phyloP scores from a whole-genome alignment of 2,888 invertebrate species.

The Hemithea aestivaria region DNA sequence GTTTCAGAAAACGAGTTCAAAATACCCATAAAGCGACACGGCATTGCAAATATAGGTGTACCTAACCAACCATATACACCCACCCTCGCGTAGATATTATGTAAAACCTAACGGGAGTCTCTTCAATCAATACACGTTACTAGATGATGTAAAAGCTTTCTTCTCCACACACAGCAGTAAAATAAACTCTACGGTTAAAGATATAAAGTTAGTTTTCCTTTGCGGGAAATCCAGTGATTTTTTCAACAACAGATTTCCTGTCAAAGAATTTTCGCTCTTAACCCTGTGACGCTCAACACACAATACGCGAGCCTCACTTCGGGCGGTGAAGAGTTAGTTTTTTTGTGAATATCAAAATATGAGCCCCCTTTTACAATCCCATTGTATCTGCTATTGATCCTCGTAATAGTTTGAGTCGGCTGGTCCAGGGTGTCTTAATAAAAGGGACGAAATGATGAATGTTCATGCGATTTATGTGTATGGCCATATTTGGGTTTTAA shows the following conservation, averaged over 20 bases:
- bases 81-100: conserved; percentile 74
- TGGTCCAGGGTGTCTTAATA: conserved; percentile 69
- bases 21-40: conserved; percentile 36
- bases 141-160: conserved; percentile 73
- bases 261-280: conserved; percentile 54
- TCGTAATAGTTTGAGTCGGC: conserved; percentile 71
- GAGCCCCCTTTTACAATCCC: conserved; percentile 77
- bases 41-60: conserved; percentile 41
- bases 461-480: conserved; percentile 38
- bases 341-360: conserved; percentile 78
- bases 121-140: conserved; percentile 78
- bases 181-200: conserved; percentile 36
- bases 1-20: conserved; percentile 28
- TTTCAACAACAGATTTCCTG: conserved; percentile 62
- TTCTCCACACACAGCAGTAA: conserved; percentile 36
- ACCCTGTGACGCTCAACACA: conserved; percentile 41
- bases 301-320: conserved; percentile 31
- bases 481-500: conserved; percentile 20
- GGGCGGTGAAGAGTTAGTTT: conserved; percentile 73
- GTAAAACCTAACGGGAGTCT: conserved; percentile 76
- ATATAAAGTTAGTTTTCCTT: conserved; percentile 37
- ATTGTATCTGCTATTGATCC: conserved; percentile 78
- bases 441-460: conserved; percentile 62
- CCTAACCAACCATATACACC: conserved; percentile 49
- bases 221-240: conserved; percentile 36